Evolutionary conservation across 2,113 vertebrate species (phyloP).

Genomic region (Melanocharis versteri): DNA sequence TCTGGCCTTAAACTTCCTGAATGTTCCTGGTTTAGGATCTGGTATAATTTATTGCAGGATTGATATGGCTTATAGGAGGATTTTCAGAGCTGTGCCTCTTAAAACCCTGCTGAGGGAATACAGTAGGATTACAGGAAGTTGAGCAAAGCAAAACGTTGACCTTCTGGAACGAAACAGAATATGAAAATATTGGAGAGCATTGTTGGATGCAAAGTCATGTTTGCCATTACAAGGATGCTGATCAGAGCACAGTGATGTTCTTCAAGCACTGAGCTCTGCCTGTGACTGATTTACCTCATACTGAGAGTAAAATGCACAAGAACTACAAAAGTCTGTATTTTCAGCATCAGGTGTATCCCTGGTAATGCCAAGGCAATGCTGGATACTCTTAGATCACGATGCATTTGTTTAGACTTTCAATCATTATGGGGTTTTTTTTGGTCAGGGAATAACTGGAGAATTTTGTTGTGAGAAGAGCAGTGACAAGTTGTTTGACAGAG

Average conservation of each 20-base stretch:
- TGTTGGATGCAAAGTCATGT: neutral
- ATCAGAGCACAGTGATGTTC: neutral
- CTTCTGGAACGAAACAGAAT: neutral
- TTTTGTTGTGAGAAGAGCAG: neutral
- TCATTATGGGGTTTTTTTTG: neutral
- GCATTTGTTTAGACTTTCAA: neutral
- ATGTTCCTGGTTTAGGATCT: neutral
- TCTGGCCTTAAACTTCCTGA: slow-evolving; percentile 1
- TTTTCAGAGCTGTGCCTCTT: neutral
- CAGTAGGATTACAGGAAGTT: neutral
- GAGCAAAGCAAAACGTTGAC: neutral
- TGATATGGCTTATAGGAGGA: neutral
- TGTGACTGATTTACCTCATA: neutral
- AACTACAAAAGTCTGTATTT: neutral
- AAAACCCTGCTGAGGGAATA: neutral
- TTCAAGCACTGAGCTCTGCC: neutral
- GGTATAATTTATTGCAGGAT: neutral
- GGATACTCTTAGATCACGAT: neutral
- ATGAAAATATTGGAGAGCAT: neutral
- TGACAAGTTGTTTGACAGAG: neutral
- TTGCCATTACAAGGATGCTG: neutral
- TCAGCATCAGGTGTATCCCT: neutral
- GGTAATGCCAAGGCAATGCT: neutral
- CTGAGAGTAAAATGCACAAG: neutral
- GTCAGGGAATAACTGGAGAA: neutral